Percentiles rank a stretch among this genome's conserved stretches.
Conservation (phyloP, 2,888 invertebrate genomes). For the Mechanitis mazaeus region DNA sequence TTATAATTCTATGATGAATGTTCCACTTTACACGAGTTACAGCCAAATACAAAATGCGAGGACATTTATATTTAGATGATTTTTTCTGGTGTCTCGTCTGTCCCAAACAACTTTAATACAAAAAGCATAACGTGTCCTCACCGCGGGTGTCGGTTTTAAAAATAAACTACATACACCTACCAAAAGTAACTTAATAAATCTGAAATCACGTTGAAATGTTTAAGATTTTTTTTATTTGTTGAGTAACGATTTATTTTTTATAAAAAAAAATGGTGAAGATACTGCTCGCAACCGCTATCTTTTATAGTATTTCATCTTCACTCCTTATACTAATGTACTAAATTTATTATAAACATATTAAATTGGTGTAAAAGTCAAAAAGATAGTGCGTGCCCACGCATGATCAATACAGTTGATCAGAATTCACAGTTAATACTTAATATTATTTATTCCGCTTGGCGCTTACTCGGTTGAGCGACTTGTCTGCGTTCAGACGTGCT, state of each 20-base stretch:
- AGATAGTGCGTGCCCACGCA: background rate
- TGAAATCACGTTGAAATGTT: background rate
- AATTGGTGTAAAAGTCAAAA: background rate
- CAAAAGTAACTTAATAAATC: background rate
- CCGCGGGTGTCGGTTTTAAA: background rate
- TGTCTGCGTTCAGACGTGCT: slow-evolving; percentile 24
- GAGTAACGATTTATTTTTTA: background rate
- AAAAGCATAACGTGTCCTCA: background rate
- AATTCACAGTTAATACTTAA: slow-evolving; percentile 13
- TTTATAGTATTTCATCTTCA: background rate
- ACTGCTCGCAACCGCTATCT: background rate
- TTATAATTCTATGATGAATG: slow-evolving; percentile 16
- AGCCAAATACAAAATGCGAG: background rate
- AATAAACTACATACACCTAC: background rate
- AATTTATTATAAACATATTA: background rate
- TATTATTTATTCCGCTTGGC: background rate
- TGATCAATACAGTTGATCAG: background rate
- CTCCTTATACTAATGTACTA: background rate
- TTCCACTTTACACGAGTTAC: slow-evolving; percentile 3
- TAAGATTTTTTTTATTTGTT: background rate
- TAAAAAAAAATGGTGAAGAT: background rate
- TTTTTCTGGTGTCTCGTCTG: background rate
- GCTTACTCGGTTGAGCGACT: slow-evolving; percentile 18
- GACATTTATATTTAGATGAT: background rate
- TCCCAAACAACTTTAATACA: background rate